Conservation (phyloP, 37 sponge, comb jelly and placozoan genomes). For the Oopsacas minuta region DNA sequence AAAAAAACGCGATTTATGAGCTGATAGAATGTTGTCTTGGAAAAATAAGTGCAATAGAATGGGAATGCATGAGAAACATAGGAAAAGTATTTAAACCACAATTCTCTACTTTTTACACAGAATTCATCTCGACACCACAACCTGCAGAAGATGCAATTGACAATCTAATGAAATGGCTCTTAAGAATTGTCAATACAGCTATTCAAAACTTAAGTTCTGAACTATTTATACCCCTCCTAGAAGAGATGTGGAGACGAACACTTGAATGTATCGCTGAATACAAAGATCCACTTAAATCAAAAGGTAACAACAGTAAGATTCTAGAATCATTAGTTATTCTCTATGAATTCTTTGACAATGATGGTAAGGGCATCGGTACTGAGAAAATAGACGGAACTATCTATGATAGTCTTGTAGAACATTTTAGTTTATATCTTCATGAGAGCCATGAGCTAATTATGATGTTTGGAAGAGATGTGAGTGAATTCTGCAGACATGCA, state of each 20-base stretch:
- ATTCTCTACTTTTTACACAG: neutral
- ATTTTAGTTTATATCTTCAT: neutral
- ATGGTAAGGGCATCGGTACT: neutral
- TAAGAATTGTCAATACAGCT: neutral
- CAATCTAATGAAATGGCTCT: neutral
- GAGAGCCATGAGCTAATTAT: neutral
- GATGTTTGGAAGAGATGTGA: neutral
- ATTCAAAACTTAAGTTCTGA: neutral
- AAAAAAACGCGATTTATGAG: neutral
- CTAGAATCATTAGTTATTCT: neutral
- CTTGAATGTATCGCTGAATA: neutral
- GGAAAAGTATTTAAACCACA: neutral
- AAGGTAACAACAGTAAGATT: neutral
- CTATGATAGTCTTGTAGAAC: neutral
- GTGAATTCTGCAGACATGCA: neutral
- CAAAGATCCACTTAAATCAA: neutral
- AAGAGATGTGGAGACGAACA: neutral
- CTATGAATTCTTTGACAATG: neutral
- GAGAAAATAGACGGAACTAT: neutral
- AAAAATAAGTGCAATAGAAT: neutral
- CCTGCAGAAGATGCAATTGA: neutral
- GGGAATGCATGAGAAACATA: neutral
- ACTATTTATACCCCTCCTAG: neutral
- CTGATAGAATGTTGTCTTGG: neutral
- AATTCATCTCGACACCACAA: neutral